A percentile compares a stretch with the other conserved stretches of the same genome.
Evolutionary conservation across 2,797 vertebrate genomes (phyloP).

Genomic region (Pteropus rufus): DNA sequence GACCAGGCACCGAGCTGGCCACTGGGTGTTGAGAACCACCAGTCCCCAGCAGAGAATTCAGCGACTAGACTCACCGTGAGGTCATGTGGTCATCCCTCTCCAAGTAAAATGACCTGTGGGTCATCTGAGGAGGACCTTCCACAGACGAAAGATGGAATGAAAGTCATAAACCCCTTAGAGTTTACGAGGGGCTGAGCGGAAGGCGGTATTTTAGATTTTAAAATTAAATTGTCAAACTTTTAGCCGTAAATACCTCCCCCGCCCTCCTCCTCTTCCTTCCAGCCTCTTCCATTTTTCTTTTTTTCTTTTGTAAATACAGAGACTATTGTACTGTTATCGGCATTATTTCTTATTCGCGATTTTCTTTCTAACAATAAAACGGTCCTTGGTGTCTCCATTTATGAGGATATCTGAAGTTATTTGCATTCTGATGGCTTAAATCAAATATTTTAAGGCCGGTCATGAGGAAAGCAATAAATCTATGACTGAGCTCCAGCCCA

Average conservation of each 20-base stretch:
- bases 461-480: slow-evolving; percentile 76
- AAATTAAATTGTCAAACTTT: neutral
- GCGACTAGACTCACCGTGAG: rapidly evolving
- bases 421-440: slow-evolving; percentile 78
- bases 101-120: neutral
- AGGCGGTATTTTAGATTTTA: neutral
- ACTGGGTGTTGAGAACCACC: rapidly evolving
- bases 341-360: slow-evolving; percentile 57
- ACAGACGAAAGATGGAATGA: neutral
- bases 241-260: neutral
- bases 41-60: rapidly evolving
- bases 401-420: slow-evolving; percentile 73
- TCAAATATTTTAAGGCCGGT: slow-evolving; percentile 75
- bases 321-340: slow-evolving; percentile 64
- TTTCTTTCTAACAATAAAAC: slow-evolving; percentile 71
- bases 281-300: neutral
- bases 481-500: slow-evolving; percentile 69
- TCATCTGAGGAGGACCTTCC: neutral
- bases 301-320: slow-evolving; percentile 69
- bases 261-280: neutral
- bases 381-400: slow-evolving; percentile 56
- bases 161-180: neutral
- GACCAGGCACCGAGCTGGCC: neutral
- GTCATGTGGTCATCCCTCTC: neutral
- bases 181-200: neutral